Evolutionary conservation across 2,888 invertebrate species (phyloP), one percentile per base, ranked within the genome.

Genomic region (Lochmaea crataegi): DNA sequence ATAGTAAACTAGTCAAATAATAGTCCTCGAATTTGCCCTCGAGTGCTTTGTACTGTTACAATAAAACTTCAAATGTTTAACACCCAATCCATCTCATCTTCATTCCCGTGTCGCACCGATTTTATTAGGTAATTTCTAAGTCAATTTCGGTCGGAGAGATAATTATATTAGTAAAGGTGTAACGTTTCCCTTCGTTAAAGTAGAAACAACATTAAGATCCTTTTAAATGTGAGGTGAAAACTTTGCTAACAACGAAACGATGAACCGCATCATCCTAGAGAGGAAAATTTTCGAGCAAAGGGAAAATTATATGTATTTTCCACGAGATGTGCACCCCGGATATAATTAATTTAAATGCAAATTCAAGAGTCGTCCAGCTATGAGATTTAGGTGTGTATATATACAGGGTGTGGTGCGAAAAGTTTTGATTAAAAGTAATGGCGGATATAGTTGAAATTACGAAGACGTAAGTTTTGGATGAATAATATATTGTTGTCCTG

Each of bases 281-380:
- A 63, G 16, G 42, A 14, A 18, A 61, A 61, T 10, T 38, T 61
- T 10, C 7, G 61, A 61, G 61, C 38, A 16, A 42, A 41, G 42
- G 11, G 42, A 63, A 63, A 18, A 38, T 60, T 38, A 60, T 42
- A 41, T 63, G 18, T 42, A 42, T 63, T 42, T 63, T 38, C 60
- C 5, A 32, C 38, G 32, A 41, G 41, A 63, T 14, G 61, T 63
- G 61, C 42, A 18, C 61, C n/a, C 41, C 42, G 7, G 61, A 18
- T 10, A 18, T 63, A 63, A 63, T 63, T 63, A 63, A 63, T 63
- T 63, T 63, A 63, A 63, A 63, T 63, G 61, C 18, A 41, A 63
- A 63, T 63, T 63, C 42, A 16, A 63, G 61, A 63, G 61, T 63
- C 42, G 61, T 63, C 61, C 61, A 42, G 61, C 42, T 7, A 63